Evolutionary conservation across 30 jellyfish, hydroid and myxozoan genomes (phyloP).

Genomic region (Cassiopea xamachana): DNA sequence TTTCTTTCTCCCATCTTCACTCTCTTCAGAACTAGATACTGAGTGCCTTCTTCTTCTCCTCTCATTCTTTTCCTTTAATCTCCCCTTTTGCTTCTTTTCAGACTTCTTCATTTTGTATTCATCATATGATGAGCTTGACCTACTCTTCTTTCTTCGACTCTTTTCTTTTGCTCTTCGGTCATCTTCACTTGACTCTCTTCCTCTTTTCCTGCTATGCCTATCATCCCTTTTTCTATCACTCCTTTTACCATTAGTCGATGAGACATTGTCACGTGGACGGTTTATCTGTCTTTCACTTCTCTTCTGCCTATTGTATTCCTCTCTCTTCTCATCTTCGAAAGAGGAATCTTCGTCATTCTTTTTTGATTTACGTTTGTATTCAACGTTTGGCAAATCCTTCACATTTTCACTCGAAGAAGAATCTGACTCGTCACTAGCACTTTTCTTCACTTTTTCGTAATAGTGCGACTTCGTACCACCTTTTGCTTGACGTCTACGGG

Average conservation of each 20-base stretch:
- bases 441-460: not conserved
- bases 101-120: not conserved
- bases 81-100: not conserved
- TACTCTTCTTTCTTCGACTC: constrained; percentile 2
- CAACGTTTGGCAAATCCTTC: not conserved
- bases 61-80: not conserved
- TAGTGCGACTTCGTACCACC: not conserved
- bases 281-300: not conserved
- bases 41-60: not conserved
- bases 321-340: not conserved
- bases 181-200: constrained; percentile 10
- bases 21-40: not conserved
- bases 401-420: constrained; percentile 2
- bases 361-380: not conserved
- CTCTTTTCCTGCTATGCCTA: not conserved
- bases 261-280: not conserved
- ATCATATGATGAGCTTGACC: constrained; percentile 11
- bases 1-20: constrained; percentile 1
- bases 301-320: not conserved
- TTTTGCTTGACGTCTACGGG: not conserved
- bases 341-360: not conserved
- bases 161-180: not conserved
- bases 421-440: constrained; percentile 11
- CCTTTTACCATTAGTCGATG: not conserved
- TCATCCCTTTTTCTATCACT: not conserved